Evolutionary conservation across 2,888 invertebrate species (phyloP).

Genomic region (Morinoia aosen): DNA sequence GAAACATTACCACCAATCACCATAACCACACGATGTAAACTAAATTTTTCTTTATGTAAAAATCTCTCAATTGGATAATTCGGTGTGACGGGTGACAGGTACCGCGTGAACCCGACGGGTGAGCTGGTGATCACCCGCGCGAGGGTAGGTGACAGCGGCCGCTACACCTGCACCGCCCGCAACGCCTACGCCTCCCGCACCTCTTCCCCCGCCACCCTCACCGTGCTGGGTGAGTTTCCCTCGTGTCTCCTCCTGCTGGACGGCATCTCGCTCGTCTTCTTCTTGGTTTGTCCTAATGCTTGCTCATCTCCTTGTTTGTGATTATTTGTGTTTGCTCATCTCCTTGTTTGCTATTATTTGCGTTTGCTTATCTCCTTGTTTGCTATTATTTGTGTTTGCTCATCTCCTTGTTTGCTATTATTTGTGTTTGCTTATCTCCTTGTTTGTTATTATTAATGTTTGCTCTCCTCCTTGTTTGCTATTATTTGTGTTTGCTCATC

Average conservation of each 20-base stretch:
- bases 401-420: too few species aligned
- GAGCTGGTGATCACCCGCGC: conserved; percentile 92
- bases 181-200: conserved; percentile 84
- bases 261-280: not conserved
- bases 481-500: too few species aligned
- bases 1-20: too few species aligned
- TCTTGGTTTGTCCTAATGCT: too few species aligned
- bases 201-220: not conserved
- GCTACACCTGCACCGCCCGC: conserved; percentile 91
- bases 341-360: not conserved
- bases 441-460: too few species aligned
- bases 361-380: not conserved
- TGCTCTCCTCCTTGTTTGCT: too few species aligned
- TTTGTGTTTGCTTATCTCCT: too few species aligned
- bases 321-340: not conserved
- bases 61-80: too few species aligned
- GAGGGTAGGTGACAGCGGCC: conserved; percentile 89
- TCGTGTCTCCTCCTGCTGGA: not conserved
- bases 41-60: too few species aligned
- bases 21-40: too few species aligned
- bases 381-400: not conserved
- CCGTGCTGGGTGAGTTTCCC: not conserved
- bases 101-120: conserved; percentile 86
- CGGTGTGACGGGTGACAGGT: not conserved
- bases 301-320: too few species aligned